Percentiles rank a stretch among this genome's conserved stretches.
phyloP scores from a whole-genome alignment of 2,797 vertebrate genomes.

The Sphenopsis melanotis region DNA sequence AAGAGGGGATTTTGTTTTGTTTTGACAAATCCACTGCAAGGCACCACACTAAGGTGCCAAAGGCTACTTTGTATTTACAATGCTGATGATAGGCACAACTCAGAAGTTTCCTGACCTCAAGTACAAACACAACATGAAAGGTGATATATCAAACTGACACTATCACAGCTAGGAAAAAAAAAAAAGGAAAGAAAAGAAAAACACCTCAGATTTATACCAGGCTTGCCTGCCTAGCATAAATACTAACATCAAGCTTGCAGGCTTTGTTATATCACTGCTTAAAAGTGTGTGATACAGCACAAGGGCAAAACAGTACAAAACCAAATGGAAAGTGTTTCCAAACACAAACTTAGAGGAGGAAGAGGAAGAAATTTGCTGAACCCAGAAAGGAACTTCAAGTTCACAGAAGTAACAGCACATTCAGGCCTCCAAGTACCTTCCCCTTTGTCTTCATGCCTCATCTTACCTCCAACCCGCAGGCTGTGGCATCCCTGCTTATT shows the following conservation, averaged over 20 bases:
- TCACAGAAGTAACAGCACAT: neutral
- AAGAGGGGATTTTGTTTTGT: constrained; percentile 34
- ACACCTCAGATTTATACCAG: constrained; percentile 45
- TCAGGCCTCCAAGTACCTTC: neutral
- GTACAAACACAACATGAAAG: constrained; percentile 62
- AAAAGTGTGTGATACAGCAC: neutral
- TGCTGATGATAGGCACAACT: constrained; percentile 51
- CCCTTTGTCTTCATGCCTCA: neutral
- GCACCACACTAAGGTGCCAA: constrained; percentile 58
- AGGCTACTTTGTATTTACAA: constrained; percentile 63
- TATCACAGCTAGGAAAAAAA: constrained; percentile 28
- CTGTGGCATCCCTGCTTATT: neutral
- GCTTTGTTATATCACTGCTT: neutral
- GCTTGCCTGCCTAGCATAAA: constrained; percentile 51
- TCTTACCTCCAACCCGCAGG: neutral
- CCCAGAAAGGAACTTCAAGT: neutral
- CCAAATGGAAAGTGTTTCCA: neutral
- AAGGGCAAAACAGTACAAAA: constrained; percentile 2
- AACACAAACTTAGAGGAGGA: neutral
- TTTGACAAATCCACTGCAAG: constrained; percentile 49
- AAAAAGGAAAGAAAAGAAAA: neutral
- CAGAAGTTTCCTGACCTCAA: constrained; percentile 64
- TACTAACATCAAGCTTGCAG: constrained; percentile 24
- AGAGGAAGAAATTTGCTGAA: neutral
- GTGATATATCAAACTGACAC: constrained; percentile 71